Evolutionary conservation across 2,888 invertebrate genomes (phyloP), one percentile per base, ranked within the genome.

Genomic region (Rhamphomyia laevipes): DNA sequence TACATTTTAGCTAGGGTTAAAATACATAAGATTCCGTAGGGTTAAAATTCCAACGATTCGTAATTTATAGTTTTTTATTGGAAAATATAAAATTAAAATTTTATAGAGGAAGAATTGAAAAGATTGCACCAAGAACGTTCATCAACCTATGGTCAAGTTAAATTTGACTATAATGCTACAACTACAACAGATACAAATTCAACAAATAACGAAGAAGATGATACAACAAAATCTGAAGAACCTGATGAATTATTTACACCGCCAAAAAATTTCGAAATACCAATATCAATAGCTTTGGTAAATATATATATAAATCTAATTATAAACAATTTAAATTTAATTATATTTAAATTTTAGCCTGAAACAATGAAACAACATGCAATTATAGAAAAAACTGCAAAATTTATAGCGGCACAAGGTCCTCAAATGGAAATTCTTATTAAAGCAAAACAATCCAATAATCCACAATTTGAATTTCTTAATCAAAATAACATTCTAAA

Each of bases 401-500:
- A 82, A 58, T 92, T 92, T 70, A 88, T 92, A 58, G 83, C 84
- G 58, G 77, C 81, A 45, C 94, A 96, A 65, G 97, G 97, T 0
- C 79, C 84, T 9, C 99, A 99, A 73, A 96, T 99, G 96, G 99
- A 99, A 74, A 95, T 99, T 57, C 77, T 99, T 12, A 84, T 99
- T 57, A 97, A 97, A 71, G 91, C 96, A 4, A 99, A 97, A 71
- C 99, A 99, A 70, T 78, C 87, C 0, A 84, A 86, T 63, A 97
- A 96, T 73, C 77, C 84, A 0, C 90, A 94, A 72, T 99, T 99
- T 72, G 79, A 85, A 56, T 99, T 99, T 72, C 75, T 99, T 51
- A 86, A 89, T 51, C 88, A 87, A 63, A 90, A 88, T 55, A 82
- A 90, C 51, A 70, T 74, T 0, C 74, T 97, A 38, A 84, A 96